Evolutionary conservation across 2,113 vertebrate species (phyloP), one percentile per base, ranked within the genome.

Genomic region (Romanogobio albipinnatus): DNA sequence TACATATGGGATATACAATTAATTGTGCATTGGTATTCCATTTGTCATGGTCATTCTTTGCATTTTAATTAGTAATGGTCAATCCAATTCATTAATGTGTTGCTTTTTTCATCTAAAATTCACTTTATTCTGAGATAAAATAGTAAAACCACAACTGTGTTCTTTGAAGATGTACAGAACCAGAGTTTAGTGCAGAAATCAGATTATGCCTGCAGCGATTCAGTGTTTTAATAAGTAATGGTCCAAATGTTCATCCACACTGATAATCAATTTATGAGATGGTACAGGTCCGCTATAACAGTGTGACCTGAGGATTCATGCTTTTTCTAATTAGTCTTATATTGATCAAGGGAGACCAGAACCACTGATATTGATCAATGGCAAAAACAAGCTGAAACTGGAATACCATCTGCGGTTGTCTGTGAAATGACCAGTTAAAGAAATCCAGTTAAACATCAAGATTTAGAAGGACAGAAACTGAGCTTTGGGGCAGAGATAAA

Each of bases 311-410:
- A 29, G 86, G 58, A 90, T 90, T 58, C n/a, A 56, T 58, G 4
- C 9, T 92, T 93, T 84, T 86, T 66, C 70, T 90, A 59, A 91
- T 93, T 59, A 86, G 49, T 76, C 36, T 39, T 76, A 56, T 87
- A 93, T 89, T 90, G 92, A 92, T 87, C 87, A 66, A 86, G 64
- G 76, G 49, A 79, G 62, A 51, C 78, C 87, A 90, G 68, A 45
- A 79, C 87, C 61, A 79, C 85, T 49, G 62, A 14, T 90, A 94
- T 93, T 84, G 92, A 94, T 93, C 86, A 5, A 15, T 33, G 81
- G 80, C 17, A 17, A 64, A 64, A 76, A 85, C 51, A 84, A 79
- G 80, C 85, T 88, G 86, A 90, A 76, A 87, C 76, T 56, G 53
- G 81, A 61, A 62, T 56, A 59, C 85, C 82, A 89, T 84, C 61